Conservation (phyloP, 2,888 invertebrate genomes). For the Diabrotica balteata region DNA sequence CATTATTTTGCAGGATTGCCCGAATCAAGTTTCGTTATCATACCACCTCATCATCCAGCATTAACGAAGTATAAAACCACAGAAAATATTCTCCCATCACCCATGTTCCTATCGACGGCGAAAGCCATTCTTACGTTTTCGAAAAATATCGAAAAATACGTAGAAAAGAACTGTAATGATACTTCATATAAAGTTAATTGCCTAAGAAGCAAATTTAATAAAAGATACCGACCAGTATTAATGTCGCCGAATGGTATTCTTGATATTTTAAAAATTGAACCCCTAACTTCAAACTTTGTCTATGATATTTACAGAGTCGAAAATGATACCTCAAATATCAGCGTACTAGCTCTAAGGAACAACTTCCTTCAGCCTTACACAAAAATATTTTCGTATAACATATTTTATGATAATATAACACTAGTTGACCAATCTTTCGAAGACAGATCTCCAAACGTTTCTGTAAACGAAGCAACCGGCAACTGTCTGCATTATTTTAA, state of each 20-base stretch:
- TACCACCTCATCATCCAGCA: conserved; percentile 48
- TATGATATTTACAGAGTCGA: conserved; percentile 53
- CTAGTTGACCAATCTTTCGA: conserved; percentile 41
- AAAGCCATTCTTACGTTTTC: conserved; percentile 50
- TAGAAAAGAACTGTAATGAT: conserved; percentile 51
- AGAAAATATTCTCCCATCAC: conserved; percentile 50
- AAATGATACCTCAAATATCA: conserved; percentile 33
- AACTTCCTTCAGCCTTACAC: conserved; percentile 45
- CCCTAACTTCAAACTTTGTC: conserved; percentile 49
- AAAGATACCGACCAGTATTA: conserved; percentile 17
- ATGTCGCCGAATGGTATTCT: conserved; percentile 36
- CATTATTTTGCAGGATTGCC: conserved; percentile 51
- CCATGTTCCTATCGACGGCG: conserved; percentile 55
- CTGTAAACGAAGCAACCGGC: not conserved
- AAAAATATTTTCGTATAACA: conserved; percentile 51
- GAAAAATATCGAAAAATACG: conserved; percentile 43
- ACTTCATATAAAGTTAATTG: conserved; percentile 52
- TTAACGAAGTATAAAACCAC: conserved; percentile 40
- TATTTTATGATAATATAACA: conserved; percentile 53
- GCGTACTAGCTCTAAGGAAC: conserved; percentile 33
- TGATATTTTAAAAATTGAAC: conserved; percentile 52
- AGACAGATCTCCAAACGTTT: conserved; percentile 21
- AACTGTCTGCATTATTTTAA: conserved; percentile 31
- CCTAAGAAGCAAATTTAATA: conserved; percentile 41
- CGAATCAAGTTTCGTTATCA: conserved; percentile 51